These are phyloP conservation scores for Dendrocincla fuliginosa DNA, from an alignment of 2,797 vertebrate genomes.

Conservation along the genomic window DNA sequence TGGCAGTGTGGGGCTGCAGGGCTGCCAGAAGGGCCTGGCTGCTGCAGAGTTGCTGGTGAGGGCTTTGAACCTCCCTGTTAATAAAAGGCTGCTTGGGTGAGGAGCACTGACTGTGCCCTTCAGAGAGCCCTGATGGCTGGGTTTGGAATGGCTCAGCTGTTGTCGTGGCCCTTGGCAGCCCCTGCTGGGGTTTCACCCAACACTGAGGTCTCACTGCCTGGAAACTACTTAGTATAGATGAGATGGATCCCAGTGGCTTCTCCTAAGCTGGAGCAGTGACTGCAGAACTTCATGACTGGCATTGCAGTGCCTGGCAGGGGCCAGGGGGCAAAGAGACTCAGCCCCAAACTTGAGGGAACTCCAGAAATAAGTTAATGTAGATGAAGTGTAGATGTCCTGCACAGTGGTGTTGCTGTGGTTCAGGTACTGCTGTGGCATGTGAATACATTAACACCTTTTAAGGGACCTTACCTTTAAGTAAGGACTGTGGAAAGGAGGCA, in stretches of 20 bases:
- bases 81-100: neutral
- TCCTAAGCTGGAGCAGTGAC: neutral
- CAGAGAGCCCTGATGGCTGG: neutral
- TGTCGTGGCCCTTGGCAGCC: neutral
- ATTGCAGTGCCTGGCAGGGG: neutral
- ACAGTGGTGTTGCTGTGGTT: neutral
- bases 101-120: neutral
- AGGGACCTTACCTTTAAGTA: neutral
- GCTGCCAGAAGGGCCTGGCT: neutral
- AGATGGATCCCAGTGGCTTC: neutral
- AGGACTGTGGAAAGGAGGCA: neutral
- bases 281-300: neutral
- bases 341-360: neutral
- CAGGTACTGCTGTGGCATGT: neutral
- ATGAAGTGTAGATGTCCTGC: neutral
- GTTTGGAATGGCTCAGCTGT: neutral
- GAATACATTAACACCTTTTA: neutral
- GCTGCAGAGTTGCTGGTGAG: neutral
- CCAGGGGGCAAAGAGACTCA: neutral
- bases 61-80: neutral
- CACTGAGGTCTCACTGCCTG: neutral
- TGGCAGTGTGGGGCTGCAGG: neutral
- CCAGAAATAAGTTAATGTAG: neutral
- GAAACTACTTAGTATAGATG: neutral
- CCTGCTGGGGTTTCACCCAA: neutral